Evolutionary conservation across 1,140 invertebrate genomes (phyloP).

Genomic region (Megalopta genalis): DNA sequence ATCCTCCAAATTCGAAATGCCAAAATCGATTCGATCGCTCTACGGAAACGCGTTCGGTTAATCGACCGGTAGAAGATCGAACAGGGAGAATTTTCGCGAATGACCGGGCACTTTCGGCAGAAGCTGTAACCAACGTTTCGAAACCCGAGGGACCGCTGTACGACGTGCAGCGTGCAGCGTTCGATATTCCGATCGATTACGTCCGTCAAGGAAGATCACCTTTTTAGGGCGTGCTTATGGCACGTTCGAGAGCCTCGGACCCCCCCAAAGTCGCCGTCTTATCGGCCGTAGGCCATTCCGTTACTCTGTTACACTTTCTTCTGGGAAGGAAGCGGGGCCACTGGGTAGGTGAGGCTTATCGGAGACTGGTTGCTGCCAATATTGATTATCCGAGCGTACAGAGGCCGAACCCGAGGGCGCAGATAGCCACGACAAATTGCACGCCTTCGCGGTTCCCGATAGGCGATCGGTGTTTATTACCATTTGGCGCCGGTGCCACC

Average conservation of each 20-base stretch:
- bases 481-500: constrained; percentile 60
- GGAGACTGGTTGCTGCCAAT: constrained; percentile 52
- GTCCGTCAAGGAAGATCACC: constrained; percentile 17
- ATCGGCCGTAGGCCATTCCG: constrained; percentile 14
- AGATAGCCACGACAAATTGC: constrained; percentile 66
- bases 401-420: constrained; percentile 39
- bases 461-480: constrained; percentile 55
- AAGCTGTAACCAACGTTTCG: not conserved
- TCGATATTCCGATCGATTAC: constrained; percentile 9
- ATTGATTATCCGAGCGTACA: constrained; percentile 47
- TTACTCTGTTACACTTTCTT: constrained; percentile 28
- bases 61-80: too few relatives aligned
- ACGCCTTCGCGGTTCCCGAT: constrained; percentile 49
- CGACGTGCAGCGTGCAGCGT: not conserved
- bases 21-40: too few relatives aligned
- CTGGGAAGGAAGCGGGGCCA: not conserved
- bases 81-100: too few relatives aligned
- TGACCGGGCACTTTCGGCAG: too few relatives aligned
- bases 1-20: too few relatives aligned
- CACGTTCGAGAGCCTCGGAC: constrained; percentile 10
- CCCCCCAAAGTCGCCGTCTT: constrained; percentile 5
- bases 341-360: constrained; percentile 41
- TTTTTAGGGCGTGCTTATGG: constrained; percentile 14
- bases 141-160: not conserved
- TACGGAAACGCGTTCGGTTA: too few relatives aligned